Percentiles rank a stretch among this genome's conserved stretches.
Evolutionary conservation across 1,140 invertebrate species (phyloP).

Genomic region (Papilio xuthus): DNA sequence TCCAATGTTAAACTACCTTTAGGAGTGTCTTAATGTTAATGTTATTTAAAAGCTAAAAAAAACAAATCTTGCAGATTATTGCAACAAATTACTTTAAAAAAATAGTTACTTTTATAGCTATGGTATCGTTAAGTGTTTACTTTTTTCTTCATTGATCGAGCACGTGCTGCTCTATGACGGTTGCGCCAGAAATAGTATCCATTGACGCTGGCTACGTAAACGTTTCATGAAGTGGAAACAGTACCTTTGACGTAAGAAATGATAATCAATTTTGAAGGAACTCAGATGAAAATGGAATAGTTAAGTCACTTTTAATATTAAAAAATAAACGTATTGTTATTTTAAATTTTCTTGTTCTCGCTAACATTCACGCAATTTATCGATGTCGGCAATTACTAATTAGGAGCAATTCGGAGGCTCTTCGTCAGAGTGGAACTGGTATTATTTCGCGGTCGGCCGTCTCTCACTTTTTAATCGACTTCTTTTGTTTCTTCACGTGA

Average conservation of each 20-base stretch:
- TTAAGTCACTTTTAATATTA: neutral
- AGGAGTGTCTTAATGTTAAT: neutral
- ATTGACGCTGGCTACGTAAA: conserved; percentile 55
- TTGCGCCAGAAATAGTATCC: conserved; percentile 57
- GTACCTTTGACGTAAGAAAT: conserved; percentile 61
- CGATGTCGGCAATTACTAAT: no score
- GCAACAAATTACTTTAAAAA: neutral
- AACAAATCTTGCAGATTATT: neutral
- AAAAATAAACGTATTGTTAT: no score
- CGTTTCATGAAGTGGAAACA: conserved; percentile 48
- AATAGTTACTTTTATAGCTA: conserved; percentile 3
- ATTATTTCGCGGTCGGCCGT: no score
- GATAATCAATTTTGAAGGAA: conserved; percentile 50
- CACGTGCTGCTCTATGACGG: conserved; percentile 58
- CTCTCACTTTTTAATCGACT: no score
- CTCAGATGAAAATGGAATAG: neutral
- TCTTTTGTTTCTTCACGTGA: no score
- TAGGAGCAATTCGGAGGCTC: no score
- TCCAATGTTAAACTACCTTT: no score
- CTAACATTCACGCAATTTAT: no score
- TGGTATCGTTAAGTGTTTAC: conserved; percentile 41
- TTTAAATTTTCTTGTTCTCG: no score
- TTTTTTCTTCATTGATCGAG: conserved; percentile 58
- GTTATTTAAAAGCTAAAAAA: neutral
- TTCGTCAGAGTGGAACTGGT: no score